Evolutionary conservation across 2,888 invertebrate genomes (phyloP), one percentile per base, ranked within the genome.

Genomic region (Dromius quadrimaculatus): DNA sequence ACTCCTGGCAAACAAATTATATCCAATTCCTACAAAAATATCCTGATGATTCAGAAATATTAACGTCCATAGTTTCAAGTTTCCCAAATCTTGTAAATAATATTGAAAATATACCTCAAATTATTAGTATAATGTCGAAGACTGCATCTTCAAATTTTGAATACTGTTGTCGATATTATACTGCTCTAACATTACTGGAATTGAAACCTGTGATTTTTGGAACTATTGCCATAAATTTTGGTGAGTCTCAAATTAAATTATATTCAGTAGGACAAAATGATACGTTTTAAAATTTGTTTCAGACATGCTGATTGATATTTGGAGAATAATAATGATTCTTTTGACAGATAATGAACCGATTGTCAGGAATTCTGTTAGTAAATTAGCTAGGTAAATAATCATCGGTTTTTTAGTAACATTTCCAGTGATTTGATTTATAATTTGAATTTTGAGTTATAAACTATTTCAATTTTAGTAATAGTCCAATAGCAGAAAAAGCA

Each of bases 311-410:
- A 17, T 68, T 13, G 20, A 80, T 0, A 32, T 84, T 1, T 82
- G 83, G 79, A 81, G 83, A 9, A 81, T 81, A 2, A 75, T 83
- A n/a, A 82, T 85, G 71, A 80, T 80, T 0, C 75, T 86, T n/a
- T 76, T 87, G 4, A 86, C 87, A 75, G 88, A 88, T 76, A 87
- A 87, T 73, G 84, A 85, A 28, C 75, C 79, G 0, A 13, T 72
- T 0, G 78, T 87, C 2, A 79, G 87, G 1, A 80, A 83, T 72
- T 75, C 76, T 1, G 80, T 81, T 70, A 78, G 78, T 45, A 73
- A 76, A 70, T 75, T 78, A 38, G 19, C 50, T 32, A 47, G n/a
- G 20, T 45, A 45, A 22, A 13, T 41, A 1, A 23, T 1, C 1
- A 23, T 50, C n/a, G n/a, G n/a, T n/a, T n/a, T n/a, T n/a, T n/a